Evolutionary conservation across 2,888 invertebrate species (phyloP), one percentile per base, ranked within the genome.

Genomic region (Gymnoscelis rufifasciata): DNA sequence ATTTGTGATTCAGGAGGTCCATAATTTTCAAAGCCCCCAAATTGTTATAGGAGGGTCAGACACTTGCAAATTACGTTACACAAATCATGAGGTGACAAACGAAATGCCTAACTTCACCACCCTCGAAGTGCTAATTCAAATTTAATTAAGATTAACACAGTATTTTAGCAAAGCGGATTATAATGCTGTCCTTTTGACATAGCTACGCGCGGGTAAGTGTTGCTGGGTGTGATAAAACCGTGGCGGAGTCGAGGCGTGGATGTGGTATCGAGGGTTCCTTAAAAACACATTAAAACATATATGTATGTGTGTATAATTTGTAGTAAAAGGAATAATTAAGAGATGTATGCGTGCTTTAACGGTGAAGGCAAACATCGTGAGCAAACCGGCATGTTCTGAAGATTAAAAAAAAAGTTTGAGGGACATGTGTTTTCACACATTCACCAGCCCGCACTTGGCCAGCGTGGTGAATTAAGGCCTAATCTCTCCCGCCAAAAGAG

Each of bases 121-220:
- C 51, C 57, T 40, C 49, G 37, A 54, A 54, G 51, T 52, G 67
- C 64, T 65, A 68, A 78, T 67, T 73, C 67, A 71, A 74, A 71
- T 77, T 78, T 76, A 79, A 80, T 77, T 74, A 73, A 77, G 80
- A 82, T 78, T 73, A 73, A 80, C 71, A 66, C 53, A 51, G 59
- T 62, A 66, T 66, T 69, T 60, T 62, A 69, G 69, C 66, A 63
- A 55, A 56, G 60, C 53, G 54, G 57, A 56, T 62, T 69, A 66
- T 64, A 63, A 30, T 39, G 19, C 39, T 39, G 59, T 64, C 58
- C 57, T 54, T 56, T 56, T 52, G 46, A 65, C 66, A 71, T 62
- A 61, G 61, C 27, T 14, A 38, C 12, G 12, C 13, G 39, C 12
- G 6, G 38, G 38, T 19, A 26, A 27, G 15, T 29, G 29, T 38